Evolutionary conservation across 2,888 invertebrate species (phyloP).

Genomic region (Ceramica pisi): DNA sequence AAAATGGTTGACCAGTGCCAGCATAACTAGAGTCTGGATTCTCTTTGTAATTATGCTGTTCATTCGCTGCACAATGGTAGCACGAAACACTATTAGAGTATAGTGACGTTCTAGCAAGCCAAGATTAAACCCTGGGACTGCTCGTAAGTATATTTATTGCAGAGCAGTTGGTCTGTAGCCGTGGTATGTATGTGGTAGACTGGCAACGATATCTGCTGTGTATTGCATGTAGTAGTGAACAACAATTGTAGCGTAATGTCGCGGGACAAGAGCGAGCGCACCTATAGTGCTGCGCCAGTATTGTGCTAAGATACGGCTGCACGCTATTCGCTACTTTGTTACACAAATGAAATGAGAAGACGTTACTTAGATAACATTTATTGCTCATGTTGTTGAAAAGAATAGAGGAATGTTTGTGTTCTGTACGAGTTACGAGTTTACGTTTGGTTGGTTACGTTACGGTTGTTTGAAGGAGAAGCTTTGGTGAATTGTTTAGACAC

Average conservation of each 20-base stretch:
- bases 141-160: conserved; percentile 70
- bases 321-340: conserved; percentile 63
- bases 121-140: conserved; percentile 68
- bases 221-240: conserved; percentile 67
- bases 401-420: conserved; percentile 27
- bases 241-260: conserved; percentile 74
- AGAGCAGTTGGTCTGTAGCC: conserved; percentile 60
- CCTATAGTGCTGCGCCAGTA: conserved; percentile 58
- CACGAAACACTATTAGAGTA: conserved; percentile 51
- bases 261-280: conserved; percentile 71
- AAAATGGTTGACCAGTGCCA: conserved; percentile 3
- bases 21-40: conserved; percentile 1
- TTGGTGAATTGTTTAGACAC: conserved; percentile 10
- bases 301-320: conserved; percentile 56
- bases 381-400: conserved; percentile 51
- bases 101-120: conserved; percentile 56
- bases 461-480: background rate
- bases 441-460: background rate
- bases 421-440: background rate
- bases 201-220: conserved; percentile 64
- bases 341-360: conserved; percentile 59
- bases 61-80: conserved; percentile 34
- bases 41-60: conserved; percentile 39
- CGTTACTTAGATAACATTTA: conserved; percentile 57
- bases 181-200: conserved; percentile 50